phyloP scores from a whole-genome alignment of 2,797 vertebrate species.

The Sebastes trivittatus region DNA sequence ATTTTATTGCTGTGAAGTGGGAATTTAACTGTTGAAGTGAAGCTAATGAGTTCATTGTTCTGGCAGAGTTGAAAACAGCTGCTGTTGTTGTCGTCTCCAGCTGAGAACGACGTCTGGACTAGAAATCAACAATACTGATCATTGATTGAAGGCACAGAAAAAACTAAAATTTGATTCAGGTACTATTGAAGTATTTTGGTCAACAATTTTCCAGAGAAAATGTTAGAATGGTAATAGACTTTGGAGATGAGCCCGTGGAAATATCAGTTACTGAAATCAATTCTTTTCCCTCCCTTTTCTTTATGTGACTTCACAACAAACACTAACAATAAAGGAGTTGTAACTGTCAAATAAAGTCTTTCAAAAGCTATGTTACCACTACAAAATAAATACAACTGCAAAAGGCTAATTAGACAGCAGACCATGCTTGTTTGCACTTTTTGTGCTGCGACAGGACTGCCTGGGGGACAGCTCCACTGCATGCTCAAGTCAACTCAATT shows the following conservation, averaged over 20 bases:
- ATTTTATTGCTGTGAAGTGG: not conserved
- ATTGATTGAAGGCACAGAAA: not conserved
- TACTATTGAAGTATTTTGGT: not conserved
- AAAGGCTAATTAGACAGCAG: not conserved
- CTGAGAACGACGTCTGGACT: not conserved
- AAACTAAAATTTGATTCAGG: not conserved
- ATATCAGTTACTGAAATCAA: not conserved
- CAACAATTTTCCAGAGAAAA: not conserved
- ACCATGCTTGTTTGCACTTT: not conserved
- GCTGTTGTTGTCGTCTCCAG: slow-evolving; percentile 1
- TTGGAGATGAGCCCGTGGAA: not conserved
- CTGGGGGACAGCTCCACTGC: not conserved
- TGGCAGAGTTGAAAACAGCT: slow-evolving; percentile 6
- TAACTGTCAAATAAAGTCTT: not conserved
- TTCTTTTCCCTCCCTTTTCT: not conserved
- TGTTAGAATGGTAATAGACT: not conserved
- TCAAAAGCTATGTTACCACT: not conserved
- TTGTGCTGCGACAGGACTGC: not conserved
- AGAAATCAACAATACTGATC: no score
- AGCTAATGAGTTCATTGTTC: slow-evolving; percentile 11
- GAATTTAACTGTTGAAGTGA: slow-evolving; percentile 1
- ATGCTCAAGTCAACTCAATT: not conserved
- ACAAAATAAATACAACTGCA: not conserved
- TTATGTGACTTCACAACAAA: not conserved
- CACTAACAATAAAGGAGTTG: not conserved